Base-by-base conservation (phyloP, 1,140 invertebrate species). In the Caerostris extrusa region DNA sequence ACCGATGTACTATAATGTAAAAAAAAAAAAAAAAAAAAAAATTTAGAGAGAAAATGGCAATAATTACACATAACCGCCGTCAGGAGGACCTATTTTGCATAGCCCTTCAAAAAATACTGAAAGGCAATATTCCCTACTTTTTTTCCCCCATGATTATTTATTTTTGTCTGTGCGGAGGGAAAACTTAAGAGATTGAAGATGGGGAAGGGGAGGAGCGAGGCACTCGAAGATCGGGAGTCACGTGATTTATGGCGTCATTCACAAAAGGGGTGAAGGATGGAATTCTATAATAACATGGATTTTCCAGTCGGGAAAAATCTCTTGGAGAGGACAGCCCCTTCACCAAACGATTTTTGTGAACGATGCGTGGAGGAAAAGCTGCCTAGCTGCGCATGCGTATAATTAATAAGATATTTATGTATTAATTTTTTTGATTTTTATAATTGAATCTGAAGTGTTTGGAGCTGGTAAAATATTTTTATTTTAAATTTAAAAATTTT, bases 181-280 rank as follows among this genome's bases (percentile, higher is more conserved):
- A 67, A 10, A 67, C 64, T 67, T n/a, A 53, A 58, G 34, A 60
- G 83, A 67, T n/a, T 10, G 64, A 67, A 67, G 64, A 58, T 17
- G 17, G 67, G 17, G 17, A 7, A 7, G 71, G 5, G 34, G 34
- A 85, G 55, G 8, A 19, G 83, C 83, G 10, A 81, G 19, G 19
- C 12, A 34, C 53, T 34, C 57, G 17, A 10, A n/a, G 17, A 17
- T 17, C n/a, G 14, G n/a, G 53, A 88, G 60, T 88, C 86, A 88
- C 86, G 86, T 88, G 86, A 88, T 88, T 88, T 88, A 88, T 88
- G 58, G 58, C 86, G 58, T 88, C 34, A 88, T 64, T 60, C 50
- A 60, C 71, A 19, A 53, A 64, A 64, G 71, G 57, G 86, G 50
- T 64, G 86, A 88, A 67, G 58, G 60, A 88, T 88, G 86, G 86